Base-by-base conservation (phyloP, 1,140 invertebrate genomes). In the Macrotrachela quadricornifera region DNA sequence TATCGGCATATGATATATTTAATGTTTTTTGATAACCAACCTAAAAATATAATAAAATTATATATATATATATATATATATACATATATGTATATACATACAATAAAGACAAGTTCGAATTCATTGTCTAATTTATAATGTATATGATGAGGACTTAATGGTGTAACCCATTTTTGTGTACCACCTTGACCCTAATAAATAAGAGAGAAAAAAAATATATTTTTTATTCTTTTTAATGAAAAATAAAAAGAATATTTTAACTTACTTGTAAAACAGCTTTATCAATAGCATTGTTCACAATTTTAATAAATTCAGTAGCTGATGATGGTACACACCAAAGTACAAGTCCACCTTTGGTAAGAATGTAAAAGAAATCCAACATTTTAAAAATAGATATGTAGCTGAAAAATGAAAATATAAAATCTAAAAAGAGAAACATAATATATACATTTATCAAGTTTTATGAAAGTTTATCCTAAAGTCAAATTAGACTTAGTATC, bases 331-430 rank as follows among this genome's bases (percentile, higher is more conserved):
- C 92, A 71, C 82, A 95, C 91, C 91, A 97, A 38, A 99, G 76
- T 46, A 97, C 90, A 58, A 99, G 86, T 15, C 94, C 94, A 57
- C 92, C 90, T 75, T 96, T 97, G 64, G 85, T 92, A 70, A 99
- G 97, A 71, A 97, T 94, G 49, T 87, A 85, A 74, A 99, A 96
- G 71, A 97, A 79, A 73, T 99, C 92, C 65, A 99, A 82, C 94
- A 99, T 99, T 72, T 77, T 81, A 8, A 8, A 4, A 30, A 30
- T 8, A 30, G 21, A 30, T 30, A 8, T 30, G 8, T 4, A 30
- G 8, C 8, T 30, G 2, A 8, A 30, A 8, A 30, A 30, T 30
- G 8, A 30, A 30, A 8, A 4, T 2, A 8, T 30, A 30, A 30
- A 8, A 30, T 30, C 21, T 30, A 8, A 30, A 30, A 30, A n/a